phyloP scores from a whole-genome alignment of 2,888 invertebrate genomes.

The Cryptocheilus praepositus region DNA sequence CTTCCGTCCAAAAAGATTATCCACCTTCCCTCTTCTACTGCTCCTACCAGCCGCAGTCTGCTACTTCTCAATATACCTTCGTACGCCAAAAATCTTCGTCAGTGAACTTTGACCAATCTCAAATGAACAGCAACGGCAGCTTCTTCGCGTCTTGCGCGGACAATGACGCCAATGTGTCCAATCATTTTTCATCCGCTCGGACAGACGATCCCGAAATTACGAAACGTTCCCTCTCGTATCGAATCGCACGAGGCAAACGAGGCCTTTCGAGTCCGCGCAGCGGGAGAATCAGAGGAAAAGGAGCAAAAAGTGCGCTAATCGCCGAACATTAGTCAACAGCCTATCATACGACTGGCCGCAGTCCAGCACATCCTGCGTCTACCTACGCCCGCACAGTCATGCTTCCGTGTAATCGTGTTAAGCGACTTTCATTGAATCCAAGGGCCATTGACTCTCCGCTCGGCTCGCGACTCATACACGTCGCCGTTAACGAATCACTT shows the following conservation, averaged over 20 bases:
- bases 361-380: slow-evolving; percentile 45
- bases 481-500: background rate
- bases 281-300: slow-evolving; percentile 2
- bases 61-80: too few relatives aligned
- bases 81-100: too few relatives aligned
- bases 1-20: too few relatives aligned
- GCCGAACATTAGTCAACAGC: slow-evolving; percentile 30
- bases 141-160: too few relatives aligned
- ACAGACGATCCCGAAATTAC: too few relatives aligned
- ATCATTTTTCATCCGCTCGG: too few relatives aligned
- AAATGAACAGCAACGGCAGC: too few relatives aligned
- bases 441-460: slow-evolving; percentile 43
- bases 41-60: too few relatives aligned
- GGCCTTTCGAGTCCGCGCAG: background rate
- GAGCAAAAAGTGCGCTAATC: slow-evolving; percentile 5
- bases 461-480: too few relatives aligned
- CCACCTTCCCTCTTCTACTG: too few relatives aligned
- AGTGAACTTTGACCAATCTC: too few relatives aligned
- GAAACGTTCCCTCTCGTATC: background rate
- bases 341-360: slow-evolving; percentile 34
- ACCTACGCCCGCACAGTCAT: slow-evolving; percentile 46
- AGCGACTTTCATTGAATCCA: slow-evolving; percentile 47
- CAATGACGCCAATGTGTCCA: too few relatives aligned
- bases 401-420: slow-evolving; percentile 54
- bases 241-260: background rate